Base-by-base conservation (phyloP, 1,140 invertebrate species). In the Trissolcus basalis region DNA sequence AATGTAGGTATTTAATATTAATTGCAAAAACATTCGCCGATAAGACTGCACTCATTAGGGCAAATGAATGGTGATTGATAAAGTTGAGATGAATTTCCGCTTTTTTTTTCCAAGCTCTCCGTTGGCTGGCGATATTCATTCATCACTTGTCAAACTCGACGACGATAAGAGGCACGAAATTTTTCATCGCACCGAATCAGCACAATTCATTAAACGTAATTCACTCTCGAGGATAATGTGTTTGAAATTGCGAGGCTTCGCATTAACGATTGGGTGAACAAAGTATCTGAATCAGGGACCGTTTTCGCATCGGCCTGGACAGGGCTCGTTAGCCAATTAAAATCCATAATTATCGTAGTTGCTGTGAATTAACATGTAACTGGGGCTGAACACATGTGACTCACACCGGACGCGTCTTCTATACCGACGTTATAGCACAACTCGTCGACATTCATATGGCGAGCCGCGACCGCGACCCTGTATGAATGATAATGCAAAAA, bases 271-370 rank as follows among this genome's bases (percentile, higher is more conserved):
- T 54, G 67, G 58, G 53, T 75, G 69, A 79, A 72, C 65, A 72
- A n/a, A 82, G 51, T 58, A 49, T 33, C 45, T 44, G 59, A 58
- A 60, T 82, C 77, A 71, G 74, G 19, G 58, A 33, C 45, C 51
- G 69, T 80, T 77, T 82, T 77, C 78, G 58, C 56, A 58, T 48
- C 36, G 50, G 69, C 73, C 19, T n/a, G 49, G 48, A 65, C 27
- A 56, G 48, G 9, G 73, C 79, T 82, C 68, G 72, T 83, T 82
- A 82, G 71, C 60, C 82, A 82, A 85, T 85, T 85, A 80, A 82
- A 80, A 70, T 75, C 72, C 59, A 78, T 83, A 81, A 82, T 84
- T 82, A 82, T 73, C 72, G 45, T 61, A 43, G 70, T 65, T 49
- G 45, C 35, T 14, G 36, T 65, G 56, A 55, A 73, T 73, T 73